Evolutionary conservation across 2,888 invertebrate species (phyloP).

Genomic region (Celastrina argiolus): DNA sequence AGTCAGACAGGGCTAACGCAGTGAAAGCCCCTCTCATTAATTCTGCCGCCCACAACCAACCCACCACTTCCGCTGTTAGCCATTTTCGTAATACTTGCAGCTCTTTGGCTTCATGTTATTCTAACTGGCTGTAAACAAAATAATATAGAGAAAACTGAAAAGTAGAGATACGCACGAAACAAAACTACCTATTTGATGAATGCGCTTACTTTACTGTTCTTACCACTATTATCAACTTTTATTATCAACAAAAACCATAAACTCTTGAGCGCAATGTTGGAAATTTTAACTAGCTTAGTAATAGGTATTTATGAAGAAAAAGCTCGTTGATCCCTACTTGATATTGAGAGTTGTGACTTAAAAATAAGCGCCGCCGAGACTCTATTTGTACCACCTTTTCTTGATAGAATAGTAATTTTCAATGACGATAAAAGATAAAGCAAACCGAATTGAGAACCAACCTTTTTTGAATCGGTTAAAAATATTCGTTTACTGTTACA

Average conservation of each 20-base stretch:
- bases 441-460: no score
- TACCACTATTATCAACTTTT: neutral
- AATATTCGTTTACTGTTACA: no score
- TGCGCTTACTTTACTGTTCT: neutral
- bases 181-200: neutral
- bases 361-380: no score
- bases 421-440: no score
- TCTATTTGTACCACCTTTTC: no score
- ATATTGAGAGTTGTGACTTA: neutral
- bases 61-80: conserved; percentile 32
- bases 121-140: neutral
- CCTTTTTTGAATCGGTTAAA: no score
- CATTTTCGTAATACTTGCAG: neutral
- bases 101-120: neutral
- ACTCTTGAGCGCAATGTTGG: neutral
- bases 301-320: neutral
- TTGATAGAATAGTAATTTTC: no score
- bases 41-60: conserved; percentile 35
- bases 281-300: neutral
- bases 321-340: neutral
- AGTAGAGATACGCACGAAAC: neutral
- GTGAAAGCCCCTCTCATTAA: conserved; percentile 35
- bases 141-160: neutral
- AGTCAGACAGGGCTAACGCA: conserved; percentile 28
- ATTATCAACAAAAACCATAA: neutral